phyloP scores from a whole-genome alignment of 2,888 invertebrate species.

The Leuctra nigra region DNA sequence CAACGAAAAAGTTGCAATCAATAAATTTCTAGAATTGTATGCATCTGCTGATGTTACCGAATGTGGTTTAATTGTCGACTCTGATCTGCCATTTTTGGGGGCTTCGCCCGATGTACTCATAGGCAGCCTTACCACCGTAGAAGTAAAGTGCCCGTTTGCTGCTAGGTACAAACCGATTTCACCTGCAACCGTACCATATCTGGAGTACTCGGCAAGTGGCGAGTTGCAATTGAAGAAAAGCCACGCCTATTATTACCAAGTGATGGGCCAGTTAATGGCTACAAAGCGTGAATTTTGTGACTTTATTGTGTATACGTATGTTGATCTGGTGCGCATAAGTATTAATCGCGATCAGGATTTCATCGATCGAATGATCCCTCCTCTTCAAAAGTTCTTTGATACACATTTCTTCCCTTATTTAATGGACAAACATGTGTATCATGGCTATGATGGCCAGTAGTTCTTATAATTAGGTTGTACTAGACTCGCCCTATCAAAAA shows the following conservation, averaged over 20 bases:
- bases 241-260: slow-evolving; percentile 22
- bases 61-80: slow-evolving; percentile 15
- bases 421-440: slow-evolving; percentile 26
- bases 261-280: slow-evolving; percentile 21
- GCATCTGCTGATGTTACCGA: slow-evolving; percentile 11
- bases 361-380: slow-evolving; percentile 21
- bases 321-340: slow-evolving; percentile 16
- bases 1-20: slow-evolving; percentile 22
- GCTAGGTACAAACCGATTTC: slow-evolving; percentile 19
- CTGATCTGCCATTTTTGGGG: slow-evolving; percentile 17
- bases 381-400: slow-evolving; percentile 22
- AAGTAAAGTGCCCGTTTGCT: slow-evolving; percentile 26
- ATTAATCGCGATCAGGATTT: slow-evolving; percentile 26
- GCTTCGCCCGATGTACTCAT: slow-evolving; percentile 27
- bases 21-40: slow-evolving; percentile 18
- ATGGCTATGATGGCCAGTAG: too few species aligned
- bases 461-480: too few species aligned
- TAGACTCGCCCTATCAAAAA: too few species aligned
- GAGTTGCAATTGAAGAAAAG: slow-evolving; percentile 21
- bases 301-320: slow-evolving; percentile 25
- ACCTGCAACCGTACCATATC: slow-evolving; percentile 23
- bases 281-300: slow-evolving; percentile 24
- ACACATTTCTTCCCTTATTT: slow-evolving; percentile 21
- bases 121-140: slow-evolving; percentile 19
- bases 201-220: too few species aligned